These are phyloP conservation scores for Dascyllus trimaculatus DNA, from an alignment of 2,113 vertebrate species.

Conservation along the genomic window DNA sequence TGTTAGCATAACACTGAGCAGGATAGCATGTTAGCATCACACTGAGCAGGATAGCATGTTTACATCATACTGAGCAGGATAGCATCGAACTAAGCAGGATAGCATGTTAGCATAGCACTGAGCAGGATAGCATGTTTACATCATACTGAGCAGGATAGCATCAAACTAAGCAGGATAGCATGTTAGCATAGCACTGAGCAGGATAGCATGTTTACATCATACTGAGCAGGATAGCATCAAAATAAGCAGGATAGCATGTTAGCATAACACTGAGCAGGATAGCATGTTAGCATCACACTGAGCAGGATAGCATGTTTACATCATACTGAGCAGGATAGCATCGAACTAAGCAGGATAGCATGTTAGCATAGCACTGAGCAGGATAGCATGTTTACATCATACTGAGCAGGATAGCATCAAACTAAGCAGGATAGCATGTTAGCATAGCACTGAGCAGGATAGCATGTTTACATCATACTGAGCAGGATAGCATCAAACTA, in stretches of 20 bases:
- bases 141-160: no score
- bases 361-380: not conserved
- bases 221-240: not conserved
- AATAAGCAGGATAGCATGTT: no score
- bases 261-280: conserved; percentile 90
- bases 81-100: no score
- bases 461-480: not conserved
- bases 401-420: no score
- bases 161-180: no score
- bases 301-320: not conserved
- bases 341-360: not conserved
- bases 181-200: no score
- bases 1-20: not conserved
- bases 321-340: conserved; percentile 1
- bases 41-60: not conserved
- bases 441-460: no score
- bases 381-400: no score
- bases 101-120: no score
- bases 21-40: not conserved
- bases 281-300: not conserved
- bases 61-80: no score
- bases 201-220: not conserved
- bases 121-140: no score
- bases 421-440: not conserved
- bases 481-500: not conserved